Percentiles rank a stretch among this genome's conserved stretches.
Evolutionary conservation across 1,140 invertebrate genomes (phyloP).

Genomic region (Neodiprion virginianus): DNA sequence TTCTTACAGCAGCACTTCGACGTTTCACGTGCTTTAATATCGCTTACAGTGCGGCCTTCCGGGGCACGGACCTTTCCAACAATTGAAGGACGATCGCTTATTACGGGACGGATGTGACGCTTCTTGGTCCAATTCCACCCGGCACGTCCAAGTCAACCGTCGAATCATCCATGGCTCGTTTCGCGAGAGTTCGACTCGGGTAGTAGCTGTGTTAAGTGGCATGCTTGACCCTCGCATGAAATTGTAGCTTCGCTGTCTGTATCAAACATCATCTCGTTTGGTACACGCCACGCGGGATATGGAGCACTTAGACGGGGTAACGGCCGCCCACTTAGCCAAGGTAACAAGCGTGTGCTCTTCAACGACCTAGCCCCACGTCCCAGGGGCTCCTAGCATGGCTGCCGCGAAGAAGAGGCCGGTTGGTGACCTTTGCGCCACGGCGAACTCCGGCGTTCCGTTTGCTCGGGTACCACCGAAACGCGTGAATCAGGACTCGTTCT

Average conservation of each 20-base stretch:
- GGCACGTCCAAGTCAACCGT: neutral
- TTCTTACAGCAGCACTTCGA: neutral
- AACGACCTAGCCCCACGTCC: conserved; percentile 29
- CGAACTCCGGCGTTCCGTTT: conserved; percentile 38
- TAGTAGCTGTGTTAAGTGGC: conserved; percentile 14
- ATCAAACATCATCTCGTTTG: conserved; percentile 18
- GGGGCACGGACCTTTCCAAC: neutral
- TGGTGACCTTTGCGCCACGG: conserved; percentile 39
- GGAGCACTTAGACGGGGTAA: conserved; percentile 45
- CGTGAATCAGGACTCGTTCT: conserved; percentile 24
- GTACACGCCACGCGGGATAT: conserved; percentile 41
- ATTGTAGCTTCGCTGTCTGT: conserved; percentile 6
- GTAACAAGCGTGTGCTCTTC: conserved; percentile 40
- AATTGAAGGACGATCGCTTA: neutral
- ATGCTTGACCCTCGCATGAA: conserved; percentile 11
- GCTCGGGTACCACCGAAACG: conserved; percentile 24
- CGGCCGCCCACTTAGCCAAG: conserved; percentile 44
- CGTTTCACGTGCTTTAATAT: too few relatives aligned
- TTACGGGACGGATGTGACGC: neutral
- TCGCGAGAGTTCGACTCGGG: neutral
- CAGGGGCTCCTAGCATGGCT: conserved; percentile 23
- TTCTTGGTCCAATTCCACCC: neutral
- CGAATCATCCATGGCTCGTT: neutral
- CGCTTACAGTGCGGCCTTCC: too few relatives aligned
- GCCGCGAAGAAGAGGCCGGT: conserved; percentile 19